These are phyloP conservation scores for Theocolax elegans DNA, from an alignment of 1,140 invertebrate species.

Conservation along the genomic window DNA sequence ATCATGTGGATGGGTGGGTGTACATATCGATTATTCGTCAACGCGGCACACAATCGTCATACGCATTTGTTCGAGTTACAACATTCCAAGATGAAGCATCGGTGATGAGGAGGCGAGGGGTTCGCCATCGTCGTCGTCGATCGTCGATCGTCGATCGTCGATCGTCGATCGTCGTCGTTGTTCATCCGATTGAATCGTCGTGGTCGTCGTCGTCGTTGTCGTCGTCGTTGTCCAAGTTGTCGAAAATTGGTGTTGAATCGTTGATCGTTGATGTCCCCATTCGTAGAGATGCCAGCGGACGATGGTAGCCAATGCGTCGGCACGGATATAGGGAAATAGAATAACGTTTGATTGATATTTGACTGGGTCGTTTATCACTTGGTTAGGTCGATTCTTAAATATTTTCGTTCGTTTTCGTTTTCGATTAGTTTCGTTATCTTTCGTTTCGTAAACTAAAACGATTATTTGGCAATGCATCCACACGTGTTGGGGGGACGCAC, in stretches of 20 bases:
- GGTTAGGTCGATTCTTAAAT: constrained; percentile 24
- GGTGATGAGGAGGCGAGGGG: no score
- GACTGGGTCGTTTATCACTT: constrained; percentile 43
- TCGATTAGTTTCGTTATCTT: constrained; percentile 35
- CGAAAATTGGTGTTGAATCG: constrained; percentile 35
- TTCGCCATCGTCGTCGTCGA: neutral
- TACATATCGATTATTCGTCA: neutral
- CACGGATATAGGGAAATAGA: constrained; percentile 67
- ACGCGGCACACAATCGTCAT: no score
- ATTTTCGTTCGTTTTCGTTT: no score
- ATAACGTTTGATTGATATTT: constrained; percentile 67
- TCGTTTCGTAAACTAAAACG: constrained; percentile 11
- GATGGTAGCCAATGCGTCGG: constrained; percentile 38
- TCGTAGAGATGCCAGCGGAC: neutral
- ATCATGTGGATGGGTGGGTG: constrained; percentile 8
- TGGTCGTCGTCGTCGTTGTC: constrained; percentile 39
- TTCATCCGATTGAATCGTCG: constrained; percentile 27
- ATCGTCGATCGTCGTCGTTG: constrained; percentile 13
- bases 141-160: no score
- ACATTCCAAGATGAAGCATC: no score
- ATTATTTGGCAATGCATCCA: no score
- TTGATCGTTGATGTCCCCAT: constrained; percentile 14
- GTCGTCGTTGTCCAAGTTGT: constrained; percentile 40
- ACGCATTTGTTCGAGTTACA: no score
- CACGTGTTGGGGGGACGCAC: neutral